Conservation (phyloP, 1,140 invertebrate genomes). For the Apolygus lucorum region DNA sequence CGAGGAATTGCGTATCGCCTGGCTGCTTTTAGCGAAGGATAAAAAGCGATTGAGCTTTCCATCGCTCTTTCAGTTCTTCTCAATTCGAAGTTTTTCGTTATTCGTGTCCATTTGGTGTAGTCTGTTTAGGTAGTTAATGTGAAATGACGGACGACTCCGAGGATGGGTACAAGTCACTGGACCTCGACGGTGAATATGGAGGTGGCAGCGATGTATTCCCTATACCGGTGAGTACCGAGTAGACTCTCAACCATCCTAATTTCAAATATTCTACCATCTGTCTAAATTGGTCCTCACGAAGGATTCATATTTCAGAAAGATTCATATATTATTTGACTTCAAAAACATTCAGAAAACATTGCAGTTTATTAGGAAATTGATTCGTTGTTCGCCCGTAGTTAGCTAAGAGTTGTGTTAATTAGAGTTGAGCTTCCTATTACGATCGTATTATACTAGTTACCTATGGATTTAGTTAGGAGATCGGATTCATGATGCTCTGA, state of each 20-base stretch:
- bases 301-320: too few species aligned
- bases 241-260: neutral
- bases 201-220: neutral
- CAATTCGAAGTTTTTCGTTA: too few species aligned
- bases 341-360: neutral
- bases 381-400: neutral
- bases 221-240: neutral
- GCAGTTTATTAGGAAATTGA: neutral
- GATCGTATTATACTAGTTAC: too few species aligned
- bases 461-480: too few species aligned
- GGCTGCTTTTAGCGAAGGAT: neutral
- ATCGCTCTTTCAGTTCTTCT: neutral
- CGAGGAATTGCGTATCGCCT: neutral
- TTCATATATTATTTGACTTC: too few species aligned
- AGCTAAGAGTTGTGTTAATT: neutral
- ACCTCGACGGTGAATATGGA: neutral
- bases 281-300: neutral
- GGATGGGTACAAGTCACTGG: neutral
- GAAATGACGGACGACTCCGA: neutral
- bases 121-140: neutral
- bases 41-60: neutral
- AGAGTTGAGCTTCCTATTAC: too few species aligned
- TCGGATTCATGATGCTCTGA: too few species aligned
- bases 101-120: too few species aligned
- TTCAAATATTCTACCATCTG: neutral